phyloP scores from a whole-genome alignment of 2,113 vertebrate genomes.

The Noctilio leporinus region DNA sequence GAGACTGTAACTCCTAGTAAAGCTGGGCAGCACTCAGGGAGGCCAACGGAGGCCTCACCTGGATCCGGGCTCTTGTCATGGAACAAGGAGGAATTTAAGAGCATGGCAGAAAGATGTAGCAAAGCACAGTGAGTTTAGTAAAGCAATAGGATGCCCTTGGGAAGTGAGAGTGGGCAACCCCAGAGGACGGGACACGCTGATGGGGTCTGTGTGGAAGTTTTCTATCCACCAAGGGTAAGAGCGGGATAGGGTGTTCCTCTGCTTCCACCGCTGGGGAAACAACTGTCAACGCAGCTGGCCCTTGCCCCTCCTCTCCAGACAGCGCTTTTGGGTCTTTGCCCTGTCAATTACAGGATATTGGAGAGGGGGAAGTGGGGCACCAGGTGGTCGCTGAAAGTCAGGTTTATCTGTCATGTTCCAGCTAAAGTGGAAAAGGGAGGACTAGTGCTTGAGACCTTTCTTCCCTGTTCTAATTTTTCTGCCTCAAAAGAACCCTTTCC shows the following conservation, averaged over 20 bases:
- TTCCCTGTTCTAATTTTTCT: not conserved
- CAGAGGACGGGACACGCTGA: not conserved
- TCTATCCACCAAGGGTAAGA: not conserved
- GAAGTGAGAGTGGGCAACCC: not conserved
- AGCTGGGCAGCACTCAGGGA: not conserved
- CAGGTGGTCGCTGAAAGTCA: not conserved
- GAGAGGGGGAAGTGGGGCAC: not conserved
- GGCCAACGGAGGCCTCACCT: not conserved
- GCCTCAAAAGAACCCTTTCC: not conserved
- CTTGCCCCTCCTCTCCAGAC: not conserved
- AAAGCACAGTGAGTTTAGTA: not conserved
- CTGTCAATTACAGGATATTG: not conserved
- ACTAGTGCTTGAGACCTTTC: not conserved
- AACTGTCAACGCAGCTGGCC: not conserved
- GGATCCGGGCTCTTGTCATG: not conserved
- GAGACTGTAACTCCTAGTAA: not conserved
- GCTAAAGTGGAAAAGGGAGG: not conserved
- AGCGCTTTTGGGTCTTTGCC: not conserved
- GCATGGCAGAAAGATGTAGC: not conserved
- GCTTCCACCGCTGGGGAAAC: not conserved
- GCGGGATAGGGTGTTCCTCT: not conserved
- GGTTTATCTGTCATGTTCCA: not conserved
- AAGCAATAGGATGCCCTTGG: not conserved
- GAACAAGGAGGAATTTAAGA: not conserved
- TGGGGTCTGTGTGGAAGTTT: not conserved